Conservation (phyloP, 2,888 invertebrate genomes). For the Xestia c-nigrum region DNA sequence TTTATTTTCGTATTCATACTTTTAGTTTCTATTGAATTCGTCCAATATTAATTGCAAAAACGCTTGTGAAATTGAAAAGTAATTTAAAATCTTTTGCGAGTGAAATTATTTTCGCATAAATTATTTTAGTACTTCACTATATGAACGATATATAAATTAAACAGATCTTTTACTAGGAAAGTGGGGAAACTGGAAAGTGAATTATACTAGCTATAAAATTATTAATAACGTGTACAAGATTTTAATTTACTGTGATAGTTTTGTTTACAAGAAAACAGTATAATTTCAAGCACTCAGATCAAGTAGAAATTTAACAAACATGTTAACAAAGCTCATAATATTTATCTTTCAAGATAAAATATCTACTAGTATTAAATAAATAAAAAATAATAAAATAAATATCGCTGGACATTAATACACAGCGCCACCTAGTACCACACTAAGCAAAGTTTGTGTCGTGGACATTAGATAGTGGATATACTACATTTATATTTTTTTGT, state of each 20-base stretch:
- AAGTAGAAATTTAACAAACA: neutral
- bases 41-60: neutral
- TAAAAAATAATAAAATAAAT: too few species aligned
- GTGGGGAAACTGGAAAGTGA: slow-evolving; percentile 1
- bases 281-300: neutral
- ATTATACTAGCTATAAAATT: slow-evolving; percentile 2
- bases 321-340: neutral
- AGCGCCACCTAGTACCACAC: too few species aligned
- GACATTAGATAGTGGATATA: too few species aligned
- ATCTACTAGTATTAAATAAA: too few species aligned
- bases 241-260: slow-evolving; percentile 11
- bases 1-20: neutral
- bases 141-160: neutral
- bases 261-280: slow-evolving; percentile 5
- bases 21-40: neutral
- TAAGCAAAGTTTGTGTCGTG: too few species aligned
- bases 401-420: too few species aligned
- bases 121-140: neutral
- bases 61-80: neutral
- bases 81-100: neutral
- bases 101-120: neutral
- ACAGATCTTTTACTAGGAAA: slow-evolving; percentile 5
- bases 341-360: neutral
- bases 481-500: too few species aligned
- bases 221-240: neutral